Evolutionary conservation across 2,888 invertebrate species (phyloP), one percentile per base, ranked within the genome.

Genomic region (Brenthis ino): DNA sequence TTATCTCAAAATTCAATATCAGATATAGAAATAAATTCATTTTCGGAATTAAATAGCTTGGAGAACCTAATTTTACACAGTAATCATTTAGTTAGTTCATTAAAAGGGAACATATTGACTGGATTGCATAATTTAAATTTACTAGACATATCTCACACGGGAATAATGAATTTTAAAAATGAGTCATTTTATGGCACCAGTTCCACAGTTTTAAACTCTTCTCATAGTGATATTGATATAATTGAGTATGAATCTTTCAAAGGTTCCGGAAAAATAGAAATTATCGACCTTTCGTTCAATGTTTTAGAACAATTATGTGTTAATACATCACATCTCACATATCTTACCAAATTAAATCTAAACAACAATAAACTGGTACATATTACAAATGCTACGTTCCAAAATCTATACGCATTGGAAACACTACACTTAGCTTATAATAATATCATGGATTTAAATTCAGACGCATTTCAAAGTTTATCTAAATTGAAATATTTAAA

Each of bases 321-420:
- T n/a, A 72, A 70, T 57, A 72, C 70, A 51, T 64, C 70, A 43
- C 37, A 61, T 28, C 65, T 70, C 11, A 28, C 56, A 50, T 20
- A 14, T 6, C 50, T 72, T 28, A 56, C 48, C 16, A 56, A 70
- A 68, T 28, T 72, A 47, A 66, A 68, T 60, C 20, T 72, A 14
- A 68, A 70, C 24, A 61, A 72, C 16, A 72, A 72, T 51, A 68
- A 69, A 14, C 48, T 72, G 53, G 60, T 28, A 66, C 68, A 72
- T 14, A 43, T 72, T 8, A 68, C 65, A 37, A 57, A 64, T 43
- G 54, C 16, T 14, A 70, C 70, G 6, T 70, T 72, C 53, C 16
- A 51, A 3, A 65, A 72, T 55, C 51, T 72, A 14, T 12, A 8
- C 2, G 11, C 51, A 53, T 53, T 72, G 50, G 28, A 66, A 66